Base-by-base conservation (phyloP, 2,888 invertebrate genomes). In the Drepana falcataria region DNA sequence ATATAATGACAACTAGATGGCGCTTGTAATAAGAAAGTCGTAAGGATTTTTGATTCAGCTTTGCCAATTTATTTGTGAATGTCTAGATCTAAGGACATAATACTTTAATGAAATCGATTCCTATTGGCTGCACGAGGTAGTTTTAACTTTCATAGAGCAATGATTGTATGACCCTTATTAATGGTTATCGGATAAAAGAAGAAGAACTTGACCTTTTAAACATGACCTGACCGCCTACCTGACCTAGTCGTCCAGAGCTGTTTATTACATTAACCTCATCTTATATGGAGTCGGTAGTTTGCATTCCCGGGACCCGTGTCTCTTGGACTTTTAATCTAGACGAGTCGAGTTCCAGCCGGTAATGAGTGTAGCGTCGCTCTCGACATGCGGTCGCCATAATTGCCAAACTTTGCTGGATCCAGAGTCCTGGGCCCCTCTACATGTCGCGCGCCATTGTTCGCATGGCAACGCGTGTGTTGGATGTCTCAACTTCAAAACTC, bases 381-480 rank as follows among this genome's bases (percentile, higher is more conserved):
- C 83, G 88, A 89, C 90, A 87, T 89, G 90, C 87, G 90, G 90
- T 88, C 87, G 84, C 83, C 87, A 81, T 91, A 91, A 91, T 91
- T 91, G 88, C 88, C 89, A 89, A 91, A 91, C 88, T 91, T 91
- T 82, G 83, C 73, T 75, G 75, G 79, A 78, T 73, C 78, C 80
- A 77, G 70, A 77, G 76, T 73, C 72, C 81, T 78, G 75, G 77
- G 62, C 72, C 77, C 75, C 81, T 65, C 74, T 76, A 77, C 83
- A 85, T 85, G 86, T 85, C 86, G 83, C 80, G 77, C 79, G 80
- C 84, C 83, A 84, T 86, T 87, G 87, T 85, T 87, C 85, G 77
- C 79, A 80, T 82, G 81, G 85, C 77, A 78, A 82, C 83, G 81
- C 80, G 79, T 81, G 81, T 75, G 79, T 80, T 79, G 71, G 74